Evolutionary conservation across 2,113 vertebrate species (phyloP), one percentile per base, ranked within the genome.

Genomic region (Cyanistes caeruleus): DNA sequence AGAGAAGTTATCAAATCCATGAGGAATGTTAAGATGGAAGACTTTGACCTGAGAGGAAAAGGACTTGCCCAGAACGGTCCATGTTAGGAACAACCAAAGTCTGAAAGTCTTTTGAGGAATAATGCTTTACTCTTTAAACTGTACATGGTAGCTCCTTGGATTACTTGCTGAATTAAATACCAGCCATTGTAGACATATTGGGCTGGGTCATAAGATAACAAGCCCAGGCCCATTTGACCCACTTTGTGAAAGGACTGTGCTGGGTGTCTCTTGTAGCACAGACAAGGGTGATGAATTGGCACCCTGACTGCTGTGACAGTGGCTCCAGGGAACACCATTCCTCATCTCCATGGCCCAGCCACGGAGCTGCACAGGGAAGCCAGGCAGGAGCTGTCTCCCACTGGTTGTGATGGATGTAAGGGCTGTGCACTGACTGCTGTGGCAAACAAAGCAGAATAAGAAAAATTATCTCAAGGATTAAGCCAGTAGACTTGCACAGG

Each of bases 341-440:
- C 33, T 90, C 80, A 81, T 72, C 31, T 74, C 72, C 64, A 39
- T 0, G 2, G 11, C 28, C 59, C 25, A 89, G 27, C 51, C 68
- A 15, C 0, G 0, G 8, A 49, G 21, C 69, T 90, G 67, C 65
- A 25, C 1, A 3, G 20, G 23, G 65, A 75, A 81, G 58, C 28
- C 18, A 20, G 16, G 41, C 1, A 2, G 62, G 19, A 92, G 28
- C 35, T 55, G 27, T 51, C 11, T 77, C 35, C 30, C 0, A 0
- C 35, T 70, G 30, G 10, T 20, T 65, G 69, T 92, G 60, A 77
- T 30, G 59, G 70, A 89, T 68, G 24, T 17, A 41, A 90, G 68
- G 27, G n/a, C 56, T 59, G 39, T 67, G 43, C 52, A 84, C 68
- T 78, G 23, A 30, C 43, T 90, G 63, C 64, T 39, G 35, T 21